phyloP scores from a whole-genome alignment of 1,140 invertebrate species.

The Chrysomallon squamiferum region DNA sequence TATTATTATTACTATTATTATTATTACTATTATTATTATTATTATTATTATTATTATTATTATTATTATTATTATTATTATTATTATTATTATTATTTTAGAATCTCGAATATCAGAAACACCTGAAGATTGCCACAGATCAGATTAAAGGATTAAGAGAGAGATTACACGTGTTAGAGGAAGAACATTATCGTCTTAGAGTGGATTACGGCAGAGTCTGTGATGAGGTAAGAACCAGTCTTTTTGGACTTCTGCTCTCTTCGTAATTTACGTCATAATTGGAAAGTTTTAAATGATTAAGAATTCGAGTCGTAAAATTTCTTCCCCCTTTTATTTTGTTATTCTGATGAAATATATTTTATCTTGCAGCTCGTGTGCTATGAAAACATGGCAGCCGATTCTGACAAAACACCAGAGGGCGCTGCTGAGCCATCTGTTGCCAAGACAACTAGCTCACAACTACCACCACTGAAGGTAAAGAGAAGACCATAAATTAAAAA shows the following conservation, averaged over 20 bases:
- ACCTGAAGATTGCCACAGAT: conserved; percentile 45
- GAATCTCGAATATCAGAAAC: conserved; percentile 42
- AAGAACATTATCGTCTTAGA: conserved; percentile 35
- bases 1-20: too few relatives aligned
- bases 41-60: too few relatives aligned
- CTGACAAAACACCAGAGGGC: conserved; percentile 17
- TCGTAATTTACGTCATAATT: too few relatives aligned
- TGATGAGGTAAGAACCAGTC: conserved; percentile 21
- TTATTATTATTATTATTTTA: conserved; percentile 22
- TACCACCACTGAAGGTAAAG: not conserved
- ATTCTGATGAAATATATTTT: too few relatives aligned
- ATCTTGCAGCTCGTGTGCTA: conserved; percentile 10
- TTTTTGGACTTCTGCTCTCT: too few relatives aligned
- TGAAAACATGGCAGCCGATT: conserved; percentile 9
- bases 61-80: too few relatives aligned
- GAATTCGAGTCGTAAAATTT: too few relatives aligned
- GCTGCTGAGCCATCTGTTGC: conserved; percentile 14
- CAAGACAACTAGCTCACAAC: not conserved
- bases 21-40: too few relatives aligned
- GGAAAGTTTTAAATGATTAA: too few relatives aligned
- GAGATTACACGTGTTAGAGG: conserved; percentile 38
- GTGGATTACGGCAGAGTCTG: conserved; percentile 26
- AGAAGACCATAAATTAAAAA: too few relatives aligned
- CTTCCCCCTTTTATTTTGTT: too few relatives aligned
- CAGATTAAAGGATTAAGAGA: conserved; percentile 46